Percentiles rank a stretch among this genome's conserved stretches.
Conservation (phyloP, 1,140 invertebrate species). For the Lycorma delicatula region DNA sequence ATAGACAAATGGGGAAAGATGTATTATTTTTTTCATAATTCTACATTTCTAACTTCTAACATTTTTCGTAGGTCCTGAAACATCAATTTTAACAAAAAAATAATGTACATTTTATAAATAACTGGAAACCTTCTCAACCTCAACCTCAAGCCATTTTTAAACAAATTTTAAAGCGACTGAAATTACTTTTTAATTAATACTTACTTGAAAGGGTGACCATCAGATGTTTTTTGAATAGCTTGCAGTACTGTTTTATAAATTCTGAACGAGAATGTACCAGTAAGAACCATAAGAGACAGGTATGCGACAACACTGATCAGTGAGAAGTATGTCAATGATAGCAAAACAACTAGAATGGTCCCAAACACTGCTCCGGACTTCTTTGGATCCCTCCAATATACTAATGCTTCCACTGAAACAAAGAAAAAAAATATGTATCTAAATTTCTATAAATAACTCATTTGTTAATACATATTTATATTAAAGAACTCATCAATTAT, state of each 20-base stretch:
- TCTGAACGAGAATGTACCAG: constrained; percentile 81
- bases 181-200: constrained; percentile 35
- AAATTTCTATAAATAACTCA: not conserved
- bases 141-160: no score
- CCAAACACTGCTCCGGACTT: constrained; percentile 89
- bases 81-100: no score
- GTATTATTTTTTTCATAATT: no score
- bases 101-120: no score
- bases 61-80: no score
- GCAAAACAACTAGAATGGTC: constrained; percentile 69
- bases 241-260: constrained; percentile 94
- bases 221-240: constrained; percentile 92
- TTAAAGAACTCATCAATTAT: not conserved
- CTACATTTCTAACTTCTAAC: no score
- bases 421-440: constrained; percentile 26
- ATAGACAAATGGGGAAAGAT: no score
- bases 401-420: constrained; percentile 82
- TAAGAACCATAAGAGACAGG: constrained; percentile 70
- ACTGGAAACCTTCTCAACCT: no score
- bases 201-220: constrained; percentile 97
- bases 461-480: not conserved
- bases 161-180: no score
- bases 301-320: constrained; percentile 93
- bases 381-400: constrained; percentile 94
- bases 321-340: constrained; percentile 89